Conservation (phyloP, 2,113 vertebrate genomes). For the Aphyosemion australe region DNA sequence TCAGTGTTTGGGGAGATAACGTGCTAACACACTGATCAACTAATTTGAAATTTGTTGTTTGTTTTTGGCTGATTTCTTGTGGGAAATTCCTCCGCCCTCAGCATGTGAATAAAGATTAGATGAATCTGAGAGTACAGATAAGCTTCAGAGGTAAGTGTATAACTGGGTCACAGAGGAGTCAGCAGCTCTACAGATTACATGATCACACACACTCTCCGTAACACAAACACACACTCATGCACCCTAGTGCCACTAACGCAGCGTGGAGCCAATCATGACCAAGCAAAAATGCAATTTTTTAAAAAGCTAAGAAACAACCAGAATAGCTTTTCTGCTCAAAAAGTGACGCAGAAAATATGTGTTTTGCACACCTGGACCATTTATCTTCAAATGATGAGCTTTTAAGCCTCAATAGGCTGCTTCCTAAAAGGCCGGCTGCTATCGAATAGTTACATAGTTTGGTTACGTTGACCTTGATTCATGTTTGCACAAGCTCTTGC, state of each 20-base stretch:
- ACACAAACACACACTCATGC: neutral
- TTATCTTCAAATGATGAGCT: neutral
- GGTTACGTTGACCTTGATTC: conserved; percentile 5
- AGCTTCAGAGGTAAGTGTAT: conserved; percentile 31
- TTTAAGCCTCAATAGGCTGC: neutral
- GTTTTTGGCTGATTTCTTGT: neutral
- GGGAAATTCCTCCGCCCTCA: conserved; percentile 4
- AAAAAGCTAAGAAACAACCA: neutral
- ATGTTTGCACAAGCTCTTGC: conserved; percentile 12
- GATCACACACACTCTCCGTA: conserved; percentile 11
- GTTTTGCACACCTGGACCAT: neutral
- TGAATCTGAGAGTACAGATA: conserved; percentile 16
- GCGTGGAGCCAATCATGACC: conserved; percentile 2
- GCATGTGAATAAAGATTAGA: conserved; percentile 22
- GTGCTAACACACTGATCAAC: neutral
- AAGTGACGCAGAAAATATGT: neutral
- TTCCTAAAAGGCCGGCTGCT: neutral
- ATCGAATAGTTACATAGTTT: neutral
- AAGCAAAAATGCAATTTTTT: neutral
- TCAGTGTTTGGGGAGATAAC: too few relatives aligned
- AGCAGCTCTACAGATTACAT: conserved; percentile 26
- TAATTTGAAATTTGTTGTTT: neutral
- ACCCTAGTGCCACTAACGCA: neutral
- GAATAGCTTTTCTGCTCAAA: neutral
- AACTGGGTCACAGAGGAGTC: conserved; percentile 50